Evolutionary conservation across 2,797 vertebrate species (phyloP), one percentile per base, ranked within the genome.

Genomic region (Semaprochilodus insignis): DNA sequence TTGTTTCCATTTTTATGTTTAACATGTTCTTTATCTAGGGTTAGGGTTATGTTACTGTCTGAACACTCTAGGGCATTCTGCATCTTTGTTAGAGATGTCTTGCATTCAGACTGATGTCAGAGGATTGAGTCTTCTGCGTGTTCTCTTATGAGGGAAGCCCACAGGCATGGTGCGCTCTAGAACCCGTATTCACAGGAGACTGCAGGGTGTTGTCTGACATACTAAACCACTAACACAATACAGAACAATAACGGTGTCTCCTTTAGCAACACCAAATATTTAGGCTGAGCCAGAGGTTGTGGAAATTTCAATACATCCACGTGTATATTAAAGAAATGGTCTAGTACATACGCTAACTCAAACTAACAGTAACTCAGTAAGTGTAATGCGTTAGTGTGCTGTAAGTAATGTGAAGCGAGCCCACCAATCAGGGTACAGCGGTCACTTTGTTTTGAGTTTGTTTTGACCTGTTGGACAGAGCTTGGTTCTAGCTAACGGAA

Each of bases 91-190:
- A 14, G 36, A 57, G 21, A 74, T 36, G 17, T 54, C 25, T 27
- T 72, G 74, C 51, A 27, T 36, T 52, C 51, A 54, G 34, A 19
- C 59, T 78, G 76, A 78, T 27, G 67, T 66, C 60, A 66, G 44
- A 40, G 23, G 34, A 67, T n/a, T 66, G 60, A 17, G 25, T 62
- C 66, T 73, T 36, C 36, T 74, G 60, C 36, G 69, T 59, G 67
- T 74, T 78, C 52, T 74, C 34, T 66, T 71, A 60, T 4, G 76
- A 83, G 81, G 76, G 70, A 74, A 78, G 15, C 67, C 76, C 69
- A 59, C 36, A 51, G 76, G 69, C 15, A 36, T 74, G 76, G 69
- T 55, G 71, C 70, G 40, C 51, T 51, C n/a, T 27, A 27, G 23
- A 57, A 44, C 31, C 65, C 27, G 10, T 66, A 62, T 67, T 82